Evolutionary conservation across 2,888 invertebrate species (phyloP).

Genomic region (Aleiodes testaceus): DNA sequence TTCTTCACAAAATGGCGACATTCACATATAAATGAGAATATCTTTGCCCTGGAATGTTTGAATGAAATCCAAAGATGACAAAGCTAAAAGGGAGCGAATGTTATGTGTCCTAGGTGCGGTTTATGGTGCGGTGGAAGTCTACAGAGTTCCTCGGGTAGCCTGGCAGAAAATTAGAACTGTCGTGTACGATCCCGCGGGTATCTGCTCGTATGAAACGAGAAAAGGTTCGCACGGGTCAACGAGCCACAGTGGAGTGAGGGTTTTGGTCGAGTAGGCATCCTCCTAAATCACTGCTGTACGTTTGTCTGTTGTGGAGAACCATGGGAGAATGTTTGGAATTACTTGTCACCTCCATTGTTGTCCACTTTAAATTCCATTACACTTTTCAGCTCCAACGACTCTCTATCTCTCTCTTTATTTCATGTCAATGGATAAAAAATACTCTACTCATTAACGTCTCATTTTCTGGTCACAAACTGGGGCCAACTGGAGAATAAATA

Average conservation of each 20-base stretch:
- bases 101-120: conserved; percentile 3
- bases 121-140: conserved; percentile 10
- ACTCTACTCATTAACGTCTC: neutral
- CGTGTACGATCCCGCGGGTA: conserved; percentile 28
- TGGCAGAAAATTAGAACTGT: conserved; percentile 42
- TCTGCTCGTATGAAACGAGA: neutral
- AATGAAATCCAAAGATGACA: conserved; percentile 22
- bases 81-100: conserved; percentile 5
- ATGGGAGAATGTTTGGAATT: neutral
- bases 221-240: conserved; percentile 34
- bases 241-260: neutral
- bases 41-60: conserved; percentile 6
- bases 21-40: neutral
- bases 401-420: neutral
- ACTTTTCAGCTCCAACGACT: neutral
- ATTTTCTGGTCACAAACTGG: no score
- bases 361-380: neutral
- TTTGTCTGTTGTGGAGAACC: neutral
- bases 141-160: conserved; percentile 25
- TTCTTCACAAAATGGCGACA: no score
- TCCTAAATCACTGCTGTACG: neutral
- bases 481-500: conserved; percentile 30
- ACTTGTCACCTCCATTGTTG: conserved; percentile 10
- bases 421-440: neutral
- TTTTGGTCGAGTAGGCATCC: conserved; percentile 12